Evolutionary conservation across 2,888 invertebrate species (phyloP).

Genomic region (Arrhopalites spinosus): DNA sequence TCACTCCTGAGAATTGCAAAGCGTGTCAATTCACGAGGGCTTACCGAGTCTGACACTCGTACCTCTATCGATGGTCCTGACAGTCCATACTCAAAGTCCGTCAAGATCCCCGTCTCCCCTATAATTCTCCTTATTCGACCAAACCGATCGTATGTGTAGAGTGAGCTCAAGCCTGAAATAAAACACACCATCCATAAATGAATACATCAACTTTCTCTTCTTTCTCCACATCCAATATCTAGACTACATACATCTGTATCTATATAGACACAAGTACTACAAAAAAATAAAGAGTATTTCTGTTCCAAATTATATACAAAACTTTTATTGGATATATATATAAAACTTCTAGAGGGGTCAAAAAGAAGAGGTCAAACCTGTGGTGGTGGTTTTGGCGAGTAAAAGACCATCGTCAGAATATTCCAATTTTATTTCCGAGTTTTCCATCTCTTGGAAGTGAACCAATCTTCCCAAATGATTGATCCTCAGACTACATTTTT

Average conservation of each 20-base stretch:
- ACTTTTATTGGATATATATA: no score
- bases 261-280: no score
- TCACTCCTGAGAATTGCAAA: slow-evolving; percentile 51
- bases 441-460: slow-evolving; percentile 81
- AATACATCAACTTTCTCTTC: no score
- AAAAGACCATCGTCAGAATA: slow-evolving; percentile 87
- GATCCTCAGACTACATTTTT: slow-evolving; percentile 88
- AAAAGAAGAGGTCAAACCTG: slow-evolving; percentile 50
- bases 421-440: slow-evolving; percentile 84
- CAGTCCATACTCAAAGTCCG: slow-evolving; percentile 52
- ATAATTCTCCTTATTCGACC: slow-evolving; percentile 56
- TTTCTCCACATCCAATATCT: no score
- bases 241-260: no score
- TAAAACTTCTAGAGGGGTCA: no score
- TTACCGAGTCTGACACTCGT: slow-evolving; percentile 49
- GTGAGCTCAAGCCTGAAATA: slow-evolving; percentile 42
- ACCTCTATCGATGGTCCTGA: slow-evolving; percentile 51
- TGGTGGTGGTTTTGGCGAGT: slow-evolving; percentile 56
- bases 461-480: slow-evolving; percentile 90
- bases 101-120: slow-evolving; percentile 59
- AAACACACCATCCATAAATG: no score
- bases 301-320: no score
- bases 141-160: slow-evolving; percentile 70
- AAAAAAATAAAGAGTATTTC: no score
- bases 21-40: slow-evolving; percentile 47